phyloP scores from a whole-genome alignment of 37 sponge, comb jelly and placozoan genomes.

The Lycopodina hypogea region DNA sequence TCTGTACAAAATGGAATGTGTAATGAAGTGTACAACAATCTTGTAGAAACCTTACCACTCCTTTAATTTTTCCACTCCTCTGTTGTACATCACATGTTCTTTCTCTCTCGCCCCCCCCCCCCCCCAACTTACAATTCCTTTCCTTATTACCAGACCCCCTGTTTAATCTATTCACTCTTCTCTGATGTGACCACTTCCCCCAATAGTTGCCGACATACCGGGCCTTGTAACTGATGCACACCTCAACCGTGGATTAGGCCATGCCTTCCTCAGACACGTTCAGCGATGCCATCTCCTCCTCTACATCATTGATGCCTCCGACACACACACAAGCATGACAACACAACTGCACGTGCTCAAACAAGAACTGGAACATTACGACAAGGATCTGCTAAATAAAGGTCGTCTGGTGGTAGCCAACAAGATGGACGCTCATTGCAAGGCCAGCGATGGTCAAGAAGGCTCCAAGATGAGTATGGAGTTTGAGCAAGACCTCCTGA shows the following conservation, averaged over 20 bases:
- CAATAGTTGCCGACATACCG: slow-evolving; percentile 95
- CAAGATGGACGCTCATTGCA: slow-evolving; percentile 77
- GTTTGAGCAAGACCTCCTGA: not conserved
- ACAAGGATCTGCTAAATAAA: slow-evolving; percentile 28
- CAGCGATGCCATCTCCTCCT: slow-evolving; percentile 84
- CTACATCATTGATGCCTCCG: slow-evolving; percentile 79
- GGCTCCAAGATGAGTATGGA: not conserved
- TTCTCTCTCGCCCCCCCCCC: too few species aligned
- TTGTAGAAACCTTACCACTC: not conserved
- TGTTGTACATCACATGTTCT: too few species aligned
- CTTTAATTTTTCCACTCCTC: not conserved
- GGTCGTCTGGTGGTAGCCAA: slow-evolving; percentile 76
- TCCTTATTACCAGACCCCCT: too few species aligned
- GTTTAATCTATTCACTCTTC: not conserved
- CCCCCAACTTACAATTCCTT: too few species aligned
- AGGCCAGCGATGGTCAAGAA: not conserved
- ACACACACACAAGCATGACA: not conserved
- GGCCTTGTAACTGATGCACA: slow-evolving; percentile 94
- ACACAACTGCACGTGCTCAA: slow-evolving; percentile 62
- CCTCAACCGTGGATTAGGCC: slow-evolving; percentile 85
- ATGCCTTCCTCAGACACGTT: slow-evolving; percentile 91
- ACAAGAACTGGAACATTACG: slow-evolving; percentile 72
- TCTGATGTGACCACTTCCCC: not conserved
- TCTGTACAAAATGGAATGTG: too few species aligned
- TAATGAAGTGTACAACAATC: too few species aligned